Conservation (phyloP, 2,888 invertebrate species). For the Hypsopygia costalis region DNA sequence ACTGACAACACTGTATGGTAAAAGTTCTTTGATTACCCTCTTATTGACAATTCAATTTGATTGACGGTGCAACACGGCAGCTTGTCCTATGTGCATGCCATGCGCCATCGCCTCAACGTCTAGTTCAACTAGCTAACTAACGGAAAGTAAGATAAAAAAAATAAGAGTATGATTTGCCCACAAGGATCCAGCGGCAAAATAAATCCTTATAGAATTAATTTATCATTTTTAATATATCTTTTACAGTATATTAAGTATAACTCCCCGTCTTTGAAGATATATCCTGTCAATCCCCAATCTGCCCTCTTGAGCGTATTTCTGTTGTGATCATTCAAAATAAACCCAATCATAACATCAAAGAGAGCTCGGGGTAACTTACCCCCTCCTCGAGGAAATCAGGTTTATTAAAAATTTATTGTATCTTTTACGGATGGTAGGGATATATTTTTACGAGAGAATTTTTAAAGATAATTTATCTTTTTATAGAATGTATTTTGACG, state of each 20-base stretch:
- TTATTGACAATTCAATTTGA: too few species aligned
- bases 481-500: background rate
- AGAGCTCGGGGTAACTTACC: conserved; percentile 3
- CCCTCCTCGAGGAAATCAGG: conserved; percentile 14
- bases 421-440: conserved; percentile 1
- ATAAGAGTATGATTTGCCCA: too few species aligned
- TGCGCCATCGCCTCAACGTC: too few species aligned
- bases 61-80: too few species aligned
- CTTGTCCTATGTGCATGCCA: too few species aligned
- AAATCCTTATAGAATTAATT: background rate
- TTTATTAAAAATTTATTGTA: conserved; percentile 21
- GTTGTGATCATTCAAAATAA: conserved; percentile 22
- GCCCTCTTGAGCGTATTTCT: conserved; percentile 16
- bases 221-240: background rate
- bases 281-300: conserved; percentile 9
- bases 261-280: conserved; percentile 11
- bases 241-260: conserved; percentile 7
- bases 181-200: too few species aligned
- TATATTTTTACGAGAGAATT: background rate
- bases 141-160: too few species aligned
- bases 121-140: too few species aligned
- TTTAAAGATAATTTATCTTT: background rate
- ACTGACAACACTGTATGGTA: too few species aligned
- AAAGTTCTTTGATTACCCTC: too few species aligned
- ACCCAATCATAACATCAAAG: conserved; percentile 29